phyloP scores from a whole-genome alignment of 2,113 vertebrate species.

The Tursiops truncatus region DNA sequence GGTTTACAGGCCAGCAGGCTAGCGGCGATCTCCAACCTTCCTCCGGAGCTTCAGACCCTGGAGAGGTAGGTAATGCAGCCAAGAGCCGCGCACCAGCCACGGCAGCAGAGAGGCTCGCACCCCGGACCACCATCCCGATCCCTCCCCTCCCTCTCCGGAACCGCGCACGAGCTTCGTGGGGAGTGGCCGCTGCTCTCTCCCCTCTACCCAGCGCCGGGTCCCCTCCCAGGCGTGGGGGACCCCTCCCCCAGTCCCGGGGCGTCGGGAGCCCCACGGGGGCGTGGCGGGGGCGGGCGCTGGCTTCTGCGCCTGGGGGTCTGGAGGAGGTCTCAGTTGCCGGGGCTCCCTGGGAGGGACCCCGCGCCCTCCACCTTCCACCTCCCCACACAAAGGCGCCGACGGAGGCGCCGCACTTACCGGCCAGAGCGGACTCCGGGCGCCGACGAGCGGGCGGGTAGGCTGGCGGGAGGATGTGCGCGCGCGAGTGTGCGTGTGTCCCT shows the following conservation, averaged over 20 bases:
- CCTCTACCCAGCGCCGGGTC: neutral
- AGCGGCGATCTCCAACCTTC: neutral
- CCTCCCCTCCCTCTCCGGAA: neutral
- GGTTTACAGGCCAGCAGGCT: neutral
- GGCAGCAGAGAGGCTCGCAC: slow-evolving; percentile 19
- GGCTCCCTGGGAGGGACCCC: neutral
- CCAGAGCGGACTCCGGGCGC: slow-evolving; percentile 68
- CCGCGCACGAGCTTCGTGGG: neutral
- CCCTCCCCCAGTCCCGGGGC: slow-evolving; percentile 54
- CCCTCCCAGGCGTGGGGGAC: neutral
- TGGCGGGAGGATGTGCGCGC: slow-evolving; percentile 64
- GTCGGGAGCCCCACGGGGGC: slow-evolving; percentile 64
- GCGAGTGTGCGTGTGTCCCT: slow-evolving; percentile 48
- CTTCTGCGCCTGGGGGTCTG: neutral
- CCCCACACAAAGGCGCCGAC: slow-evolving; percentile 68
- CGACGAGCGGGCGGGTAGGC: slow-evolving; percentile 55
- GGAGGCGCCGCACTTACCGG: slow-evolving; percentile 73
- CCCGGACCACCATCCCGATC: neutral
- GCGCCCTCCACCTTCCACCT: neutral
- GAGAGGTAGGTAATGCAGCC: neutral
- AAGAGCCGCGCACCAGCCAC: neutral
- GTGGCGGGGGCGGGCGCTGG: slow-evolving; percentile 70
- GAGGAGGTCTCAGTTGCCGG: neutral
- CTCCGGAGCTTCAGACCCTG: neutral
- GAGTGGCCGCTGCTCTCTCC: slow-evolving; percentile 11